Evolutionary conservation across 2,113 vertebrate genomes (phyloP), one percentile per base, ranked within the genome.

Genomic region (Pavo muticus): DNA sequence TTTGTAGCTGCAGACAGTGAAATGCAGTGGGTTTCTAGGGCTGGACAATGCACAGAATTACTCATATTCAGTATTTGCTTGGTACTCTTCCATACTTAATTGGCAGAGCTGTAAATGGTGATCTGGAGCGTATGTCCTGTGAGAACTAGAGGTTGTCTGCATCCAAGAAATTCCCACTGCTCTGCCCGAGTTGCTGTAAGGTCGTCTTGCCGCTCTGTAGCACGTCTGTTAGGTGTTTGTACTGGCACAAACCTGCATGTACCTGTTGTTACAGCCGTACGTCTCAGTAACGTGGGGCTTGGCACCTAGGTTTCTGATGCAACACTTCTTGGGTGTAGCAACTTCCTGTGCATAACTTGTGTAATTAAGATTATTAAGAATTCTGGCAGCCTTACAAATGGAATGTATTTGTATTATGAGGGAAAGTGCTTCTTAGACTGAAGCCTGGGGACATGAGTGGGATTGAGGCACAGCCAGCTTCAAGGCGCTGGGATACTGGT

Each of bases 291-390:
- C 0, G 12, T 10, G 45, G 29, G 76, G 42, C 64, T 85, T 32
- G 48, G 76, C 83, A 91, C 35, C 6, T 8, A 8, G 30, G 29
- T 77, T 94, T 83, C 88, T 91, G 83, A 81, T 85, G 54, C 45
- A 80, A 86, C 30, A 1, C 40, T 48, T 67, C 23, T 19, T n/a
- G 35, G 56, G 29, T 71, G 80, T 91, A 93, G 79, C 42, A 20
- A 84, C 81, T 86, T 91, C 88, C 85, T 80, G 18, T 44, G 39
- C n/a, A 8, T 44, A 64, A 45, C 72, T 71, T 40, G 25, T 81
- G 40, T 84, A 84, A 90, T 70, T 77, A 59, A 74, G 24, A 67
- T 90, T 64, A 74, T 92, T 84, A 78, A 71, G 79, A 88, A 77
- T 81, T 81, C 61, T 89, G 77, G 52, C 73, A 84, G 47, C 35